Evolutionary conservation across 2,888 invertebrate species (phyloP), one percentile per base, ranked within the genome.

Genomic region (Dermolepida albohirtum): DNA sequence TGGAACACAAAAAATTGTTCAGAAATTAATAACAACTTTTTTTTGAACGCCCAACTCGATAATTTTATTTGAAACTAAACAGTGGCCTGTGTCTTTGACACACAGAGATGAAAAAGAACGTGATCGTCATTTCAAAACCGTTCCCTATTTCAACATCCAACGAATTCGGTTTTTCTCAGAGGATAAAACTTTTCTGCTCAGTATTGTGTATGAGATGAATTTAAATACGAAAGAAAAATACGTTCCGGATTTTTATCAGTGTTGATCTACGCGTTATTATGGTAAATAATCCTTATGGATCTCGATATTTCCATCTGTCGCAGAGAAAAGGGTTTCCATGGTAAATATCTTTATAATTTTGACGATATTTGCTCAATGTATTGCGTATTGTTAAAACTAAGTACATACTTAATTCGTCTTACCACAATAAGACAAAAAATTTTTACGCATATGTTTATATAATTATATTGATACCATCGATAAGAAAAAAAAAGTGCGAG

Each of bases 21-120:
- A 16, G 14, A 54, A 54, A 54, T 54, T 41, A 51, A 51, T 54
- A 54, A 39, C n/a, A 54, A 54, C 40, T 44, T 59, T 29, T 27
- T 59, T 59, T 14, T 14, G 14, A 29, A 12, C 6, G 12, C 34
- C 34, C 12, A 44, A 47, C 59, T 59, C 44, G 27, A 44, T 59
- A 47, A 59, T 59, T 59, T 59, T 59, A 29, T 44, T 59, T 17
- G 55, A 55, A 55, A 40, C 41, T 54, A 39, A 54, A 54, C 41
- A 54, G 40, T 40, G 16, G 59, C 27, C 59, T 34, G 41, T 52
- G 64, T 43, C 64, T 64, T 52, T 64, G 64, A 52, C 64, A 29
- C 52, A 34, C 8, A 52, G 64, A 52, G 51, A 64, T 52, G 64
- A 29, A 64, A 64, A 51, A 41, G n/a, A 52, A 64, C 64, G 64